Evolutionary conservation across 2,113 vertebrate genomes (phyloP).

Genomic region (Hippotragus niger): DNA sequence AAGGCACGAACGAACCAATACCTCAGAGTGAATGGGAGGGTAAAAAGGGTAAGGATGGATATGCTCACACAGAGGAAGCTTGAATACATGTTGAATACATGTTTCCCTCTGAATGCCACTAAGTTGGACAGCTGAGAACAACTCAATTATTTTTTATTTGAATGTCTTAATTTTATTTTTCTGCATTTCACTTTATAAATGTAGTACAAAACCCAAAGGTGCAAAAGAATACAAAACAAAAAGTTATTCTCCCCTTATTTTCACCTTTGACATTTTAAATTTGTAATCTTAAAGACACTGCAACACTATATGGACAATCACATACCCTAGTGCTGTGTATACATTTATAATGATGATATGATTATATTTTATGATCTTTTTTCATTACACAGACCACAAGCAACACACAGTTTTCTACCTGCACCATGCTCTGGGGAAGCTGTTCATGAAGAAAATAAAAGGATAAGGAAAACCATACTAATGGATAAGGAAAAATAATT

Average conservation of each 20-base stretch:
- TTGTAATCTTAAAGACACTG: neutral
- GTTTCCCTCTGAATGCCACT: neutral
- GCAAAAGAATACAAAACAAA: neutral
- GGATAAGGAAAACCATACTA: neutral
- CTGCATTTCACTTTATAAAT: neutral
- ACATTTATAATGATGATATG: neutral
- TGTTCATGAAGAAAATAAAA: neutral
- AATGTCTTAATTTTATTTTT: neutral
- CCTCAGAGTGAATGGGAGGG: neutral
- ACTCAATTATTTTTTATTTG: neutral
- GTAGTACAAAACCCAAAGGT: neutral
- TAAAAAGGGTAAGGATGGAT: neutral
- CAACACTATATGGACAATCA: neutral
- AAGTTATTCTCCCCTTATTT: neutral
- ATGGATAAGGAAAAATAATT: neutral
- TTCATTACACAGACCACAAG: neutral
- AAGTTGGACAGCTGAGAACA: neutral
- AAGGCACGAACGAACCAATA: fast-evolving
- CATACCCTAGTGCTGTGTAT: neutral
- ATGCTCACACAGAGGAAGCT: neutral
- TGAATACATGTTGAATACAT: no score
- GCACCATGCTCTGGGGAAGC: neutral
- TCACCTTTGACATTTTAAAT: neutral
- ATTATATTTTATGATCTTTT: neutral
- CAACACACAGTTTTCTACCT: neutral